Evolutionary conservation across 2,113 vertebrate species (phyloP).

Genomic region (Leptobrachium ailaonicum): DNA sequence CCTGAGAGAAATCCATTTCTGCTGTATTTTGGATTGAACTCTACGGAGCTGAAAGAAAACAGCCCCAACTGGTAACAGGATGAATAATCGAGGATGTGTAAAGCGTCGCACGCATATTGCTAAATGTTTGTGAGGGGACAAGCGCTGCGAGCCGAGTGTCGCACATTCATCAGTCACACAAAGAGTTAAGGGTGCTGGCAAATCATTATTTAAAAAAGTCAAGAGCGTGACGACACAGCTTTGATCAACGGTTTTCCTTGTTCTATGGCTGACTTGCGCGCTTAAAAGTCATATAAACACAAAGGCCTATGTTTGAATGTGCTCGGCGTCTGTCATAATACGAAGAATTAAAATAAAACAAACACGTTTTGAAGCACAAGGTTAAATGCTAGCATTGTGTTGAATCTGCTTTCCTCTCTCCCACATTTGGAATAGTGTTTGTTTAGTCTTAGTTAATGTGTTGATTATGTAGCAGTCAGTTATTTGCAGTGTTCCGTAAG

Average conservation of each 20-base stretch:
- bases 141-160: no score
- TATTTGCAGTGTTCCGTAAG: no score
- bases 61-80: background rate
- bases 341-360: no score
- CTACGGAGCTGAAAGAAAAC: conserved; percentile 47
- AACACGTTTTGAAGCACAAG: no score
- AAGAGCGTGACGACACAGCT: background rate
- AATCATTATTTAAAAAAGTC: conserved; percentile 11
- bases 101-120: no score
- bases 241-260: background rate
- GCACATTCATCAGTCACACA: background rate
- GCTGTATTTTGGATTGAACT: conserved; percentile 41
- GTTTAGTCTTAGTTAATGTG: no score
- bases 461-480: no score
- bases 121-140: no score
- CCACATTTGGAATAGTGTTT: no score
- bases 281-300: background rate
- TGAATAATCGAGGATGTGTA: no score
- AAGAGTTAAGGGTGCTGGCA: background rate
- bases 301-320: background rate
- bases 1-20: conserved; percentile 56
- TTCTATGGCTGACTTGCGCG: conserved; percentile 2
- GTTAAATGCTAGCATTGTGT: no score
- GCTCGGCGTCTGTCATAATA: background rate
- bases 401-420: no score